Evolutionary conservation across 1,140 invertebrate genomes (phyloP).

Genomic region (Ptiloglossa arizonensis): DNA sequence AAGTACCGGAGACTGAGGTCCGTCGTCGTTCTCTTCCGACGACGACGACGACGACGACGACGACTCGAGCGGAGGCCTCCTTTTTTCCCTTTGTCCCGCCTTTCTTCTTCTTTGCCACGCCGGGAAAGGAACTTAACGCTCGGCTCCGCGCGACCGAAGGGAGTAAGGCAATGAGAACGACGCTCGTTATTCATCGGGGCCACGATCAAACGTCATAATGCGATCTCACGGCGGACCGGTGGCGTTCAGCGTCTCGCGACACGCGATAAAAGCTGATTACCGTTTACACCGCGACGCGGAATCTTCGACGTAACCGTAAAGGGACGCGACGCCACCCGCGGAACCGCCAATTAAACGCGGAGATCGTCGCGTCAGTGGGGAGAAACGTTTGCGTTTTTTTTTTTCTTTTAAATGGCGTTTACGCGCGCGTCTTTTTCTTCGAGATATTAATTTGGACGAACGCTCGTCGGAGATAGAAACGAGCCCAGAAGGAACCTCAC

Average conservation of each 20-base stretch:
- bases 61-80: constrained; percentile 12
- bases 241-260: constrained; percentile 8
- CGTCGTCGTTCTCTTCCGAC: constrained; percentile 43
- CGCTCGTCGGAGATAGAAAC: background rate
- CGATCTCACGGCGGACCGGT: constrained; percentile 26
- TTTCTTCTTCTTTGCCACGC: background rate
- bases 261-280: constrained; percentile 51
- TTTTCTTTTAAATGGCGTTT: background rate
- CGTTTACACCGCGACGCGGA: constrained; percentile 21
- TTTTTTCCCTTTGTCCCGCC: constrained; percentile 25
- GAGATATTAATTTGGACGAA: background rate
- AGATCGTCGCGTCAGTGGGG: background rate
- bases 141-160: constrained; percentile 8
- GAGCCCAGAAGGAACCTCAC: too few relatives aligned
- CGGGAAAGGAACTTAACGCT: constrained; percentile 59
- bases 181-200: constrained; percentile 39
- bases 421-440: background rate
- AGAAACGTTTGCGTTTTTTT: background rate
- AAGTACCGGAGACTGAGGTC: constrained; percentile 69
- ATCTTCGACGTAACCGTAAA: background rate
- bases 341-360: constrained; percentile 16
- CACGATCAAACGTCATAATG: constrained; percentile 54
- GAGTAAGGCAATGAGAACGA: constrained; percentile 30
- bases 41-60: background rate
- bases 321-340: background rate